These are phyloP conservation scores for Dasypus novemcinctus DNA, from an alignment of 2,113 vertebrate species.

Conservation along the genomic window DNA sequence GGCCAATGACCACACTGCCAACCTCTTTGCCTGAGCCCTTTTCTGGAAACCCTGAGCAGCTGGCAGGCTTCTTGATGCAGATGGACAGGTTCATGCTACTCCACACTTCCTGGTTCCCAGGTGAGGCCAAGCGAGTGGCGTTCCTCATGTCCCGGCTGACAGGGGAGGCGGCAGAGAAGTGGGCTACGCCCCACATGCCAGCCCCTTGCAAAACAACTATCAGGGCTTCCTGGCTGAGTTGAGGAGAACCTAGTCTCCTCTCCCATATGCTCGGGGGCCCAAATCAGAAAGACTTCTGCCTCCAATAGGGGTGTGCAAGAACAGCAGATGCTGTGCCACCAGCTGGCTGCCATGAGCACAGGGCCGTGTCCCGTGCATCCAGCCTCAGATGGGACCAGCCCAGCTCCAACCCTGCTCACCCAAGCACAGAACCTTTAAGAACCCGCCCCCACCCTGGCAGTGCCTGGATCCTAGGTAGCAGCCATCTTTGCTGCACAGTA, in stretches of 20 bases:
- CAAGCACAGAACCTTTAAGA: conserved; percentile 62
- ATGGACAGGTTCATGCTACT: conserved; percentile 79
- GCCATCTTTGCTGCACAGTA: not conserved
- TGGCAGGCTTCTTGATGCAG: conserved; percentile 76
- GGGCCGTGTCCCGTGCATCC: conserved; percentile 73
- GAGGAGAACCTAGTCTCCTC: conserved; percentile 70
- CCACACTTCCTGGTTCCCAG: conserved; percentile 71
- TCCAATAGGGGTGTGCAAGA: conserved; percentile 45
- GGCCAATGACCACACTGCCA: conserved; percentile 70
- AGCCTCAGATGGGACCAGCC: conserved; percentile 38
- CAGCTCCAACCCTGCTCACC: conserved; percentile 48
- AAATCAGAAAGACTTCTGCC: conserved; percentile 65
- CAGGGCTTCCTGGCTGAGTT: conserved; percentile 74
- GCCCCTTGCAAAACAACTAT: conserved; percentile 72
- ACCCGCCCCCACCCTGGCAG: not conserved
- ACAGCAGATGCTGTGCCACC: conserved; percentile 65
- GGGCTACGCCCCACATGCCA: conserved; percentile 76
- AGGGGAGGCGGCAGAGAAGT: conserved; percentile 70
- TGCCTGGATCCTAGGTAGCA: not conserved
- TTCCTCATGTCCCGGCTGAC: conserved; percentile 75
- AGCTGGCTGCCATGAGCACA: not conserved
- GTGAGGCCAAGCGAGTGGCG: conserved; percentile 72
- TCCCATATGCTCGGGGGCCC: conserved; percentile 60
- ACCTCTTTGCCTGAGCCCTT: conserved; percentile 75
- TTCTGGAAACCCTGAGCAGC: conserved; percentile 70